Percentiles rank a stretch among this genome's conserved stretches.
Evolutionary conservation across 2,888 invertebrate species (phyloP).

Genomic region (Drosophila neotestacea): DNA sequence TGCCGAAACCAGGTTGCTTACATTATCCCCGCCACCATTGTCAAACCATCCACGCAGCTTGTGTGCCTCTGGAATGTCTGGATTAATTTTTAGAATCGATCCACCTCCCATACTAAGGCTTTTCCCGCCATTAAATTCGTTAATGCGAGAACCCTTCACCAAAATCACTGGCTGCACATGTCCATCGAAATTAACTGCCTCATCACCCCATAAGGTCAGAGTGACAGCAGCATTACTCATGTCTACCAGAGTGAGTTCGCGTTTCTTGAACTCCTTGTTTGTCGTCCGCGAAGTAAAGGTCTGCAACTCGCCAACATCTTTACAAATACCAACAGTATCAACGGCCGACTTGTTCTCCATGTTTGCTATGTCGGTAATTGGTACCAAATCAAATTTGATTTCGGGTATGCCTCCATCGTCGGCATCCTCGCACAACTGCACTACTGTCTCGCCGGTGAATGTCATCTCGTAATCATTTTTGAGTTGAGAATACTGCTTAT

Average conservation of each 20-base stretch:
- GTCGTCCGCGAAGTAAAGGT: conserved; percentile 90
- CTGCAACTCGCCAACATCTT: conserved; percentile 89
- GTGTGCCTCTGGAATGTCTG: conserved; percentile 95
- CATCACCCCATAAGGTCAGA: conserved; percentile 96
- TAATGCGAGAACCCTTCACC: conserved; percentile 92
- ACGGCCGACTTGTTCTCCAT: conserved; percentile 89
- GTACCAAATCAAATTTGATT: conserved; percentile 91
- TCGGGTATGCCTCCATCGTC: conserved; percentile 90
- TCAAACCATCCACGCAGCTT: conserved; percentile 96
- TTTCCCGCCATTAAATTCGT: conserved; percentile 95
- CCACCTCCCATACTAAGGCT: conserved; percentile 88
- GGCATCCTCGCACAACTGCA: conserved; percentile 86
- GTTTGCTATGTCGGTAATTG: conserved; percentile 90
- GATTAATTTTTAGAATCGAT: conserved; percentile 91
- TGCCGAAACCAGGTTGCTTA: conserved; percentile 89
- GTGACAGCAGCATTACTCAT: conserved; percentile 90
- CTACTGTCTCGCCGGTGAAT: conserved; percentile 90
- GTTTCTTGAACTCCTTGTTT: conserved; percentile 94
- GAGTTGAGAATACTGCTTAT: conserved; percentile 93
- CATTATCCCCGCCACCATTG: conserved; percentile 89
- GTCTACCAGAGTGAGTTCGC: conserved; percentile 95
- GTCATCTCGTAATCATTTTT: conserved; percentile 99
- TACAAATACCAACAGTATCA: conserved; percentile 96
- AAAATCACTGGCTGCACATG: conserved; percentile 92
- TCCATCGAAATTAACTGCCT: conserved; percentile 94